These are phyloP conservation scores for Dissostichus mawsoni DNA, from an alignment of 2,113 vertebrate genomes.

Conservation along the genomic window DNA sequence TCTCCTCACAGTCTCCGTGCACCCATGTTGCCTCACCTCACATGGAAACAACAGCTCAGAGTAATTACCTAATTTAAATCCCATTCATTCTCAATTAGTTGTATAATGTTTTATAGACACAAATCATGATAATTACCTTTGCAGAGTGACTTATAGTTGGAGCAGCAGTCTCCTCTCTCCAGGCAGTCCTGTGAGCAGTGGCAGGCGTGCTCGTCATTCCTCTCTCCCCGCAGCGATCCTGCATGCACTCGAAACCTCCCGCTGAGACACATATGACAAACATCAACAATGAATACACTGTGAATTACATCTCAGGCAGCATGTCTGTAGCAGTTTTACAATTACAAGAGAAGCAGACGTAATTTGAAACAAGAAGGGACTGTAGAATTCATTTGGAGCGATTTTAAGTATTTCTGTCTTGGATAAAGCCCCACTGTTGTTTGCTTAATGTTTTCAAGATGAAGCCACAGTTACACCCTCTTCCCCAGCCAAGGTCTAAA, in stretches of 20 bases:
- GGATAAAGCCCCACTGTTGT: slow-evolving; percentile 6
- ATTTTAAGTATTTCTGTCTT: not conserved
- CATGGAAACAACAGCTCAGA: slow-evolving; percentile 1
- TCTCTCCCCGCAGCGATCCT: slow-evolving; percentile 91
- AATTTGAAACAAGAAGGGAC: not conserved
- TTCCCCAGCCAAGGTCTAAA: not conserved
- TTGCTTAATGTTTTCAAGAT: slow-evolving; percentile 40
- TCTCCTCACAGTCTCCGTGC: slow-evolving; percentile 94
- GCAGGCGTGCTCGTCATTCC: slow-evolving; percentile 91
- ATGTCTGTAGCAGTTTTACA: not conserved
- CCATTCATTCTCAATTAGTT: not conserved
- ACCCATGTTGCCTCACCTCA: slow-evolving; percentile 90
- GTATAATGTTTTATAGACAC: no score
- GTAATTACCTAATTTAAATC: not conserved
- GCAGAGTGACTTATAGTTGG: slow-evolving; percentile 93
- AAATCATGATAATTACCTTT: slow-evolving; percentile 81
- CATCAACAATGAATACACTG: not conserved
- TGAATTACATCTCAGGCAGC: not conserved
- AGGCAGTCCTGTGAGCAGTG: slow-evolving; percentile 97
- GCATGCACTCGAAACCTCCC: slow-evolving; percentile 93
- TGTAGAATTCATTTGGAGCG: no score
- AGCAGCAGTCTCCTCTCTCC: slow-evolving; percentile 93
- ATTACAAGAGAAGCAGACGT: not conserved
- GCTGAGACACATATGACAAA: slow-evolving; percentile 70
- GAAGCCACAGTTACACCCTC: not conserved